Evolutionary conservation across 2,888 invertebrate genomes (phyloP), one percentile per base, ranked within the genome.

Genomic region (Andrena trimmerana): DNA sequence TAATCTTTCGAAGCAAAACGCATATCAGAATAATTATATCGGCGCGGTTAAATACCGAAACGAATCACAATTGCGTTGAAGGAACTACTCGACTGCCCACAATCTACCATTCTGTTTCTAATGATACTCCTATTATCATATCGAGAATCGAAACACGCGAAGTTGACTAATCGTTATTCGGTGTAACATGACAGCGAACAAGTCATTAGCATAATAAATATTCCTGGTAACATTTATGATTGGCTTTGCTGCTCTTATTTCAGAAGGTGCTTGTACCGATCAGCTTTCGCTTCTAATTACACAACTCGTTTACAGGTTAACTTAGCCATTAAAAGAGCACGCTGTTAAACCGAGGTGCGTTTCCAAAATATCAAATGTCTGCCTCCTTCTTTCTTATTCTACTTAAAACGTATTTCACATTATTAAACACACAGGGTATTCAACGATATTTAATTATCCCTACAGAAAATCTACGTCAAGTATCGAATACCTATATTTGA

Each of bases 181-280:
- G n/a, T n/a, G 60, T 20, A 60, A 33, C 27, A 36, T n/a, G 20
- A 36, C 50, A 52, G 5, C 2, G 50, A 52, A 62, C 29, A 36
- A 20, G 2, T 33, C 78, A 29, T 60, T 59, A 66, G 13, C 36
- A 10, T 59, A 66, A 78, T 50, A 50, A 78, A 75, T 66, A 27
- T 24, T 29, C n/a, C 57, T 7, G 27, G 10, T 27, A 59, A 16
- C 27, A 48, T 42, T 73, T 27, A 4, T 10, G 33, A 33, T n/a
- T 59, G 33, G 20, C 48, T 24, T 66, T n/a, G 27, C n/a, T 27
- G 20, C 33, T 72, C 63, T 27, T 50, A 52, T 72, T 62, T 33
- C 63, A 27, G 31, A 42, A 4, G 60, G 10, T 31, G 29, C 48
- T n/a, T 50, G 24, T 48, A 48, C 27, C 50, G 33, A 16, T 31